A percentile compares a stretch with the other conserved stretches of the same genome.
Conservation (phyloP, 2,888 invertebrate genomes). For the Germaria angustata region DNA sequence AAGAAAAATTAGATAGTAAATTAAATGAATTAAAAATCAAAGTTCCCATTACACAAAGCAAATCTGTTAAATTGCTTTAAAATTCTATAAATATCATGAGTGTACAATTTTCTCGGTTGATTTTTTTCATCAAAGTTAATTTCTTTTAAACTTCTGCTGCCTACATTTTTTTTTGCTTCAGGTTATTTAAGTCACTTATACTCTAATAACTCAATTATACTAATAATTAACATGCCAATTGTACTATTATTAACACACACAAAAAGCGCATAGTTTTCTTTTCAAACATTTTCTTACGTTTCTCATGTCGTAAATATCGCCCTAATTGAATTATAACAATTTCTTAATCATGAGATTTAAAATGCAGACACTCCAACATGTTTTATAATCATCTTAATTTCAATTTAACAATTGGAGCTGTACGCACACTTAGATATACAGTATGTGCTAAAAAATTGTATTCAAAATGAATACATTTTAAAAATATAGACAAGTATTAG, state of each 20-base stretch:
- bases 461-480: background rate
- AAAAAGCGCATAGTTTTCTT: background rate
- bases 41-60: background rate
- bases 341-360: conserved; percentile 59
- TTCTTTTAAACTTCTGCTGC: no score
- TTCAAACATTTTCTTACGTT: background rate
- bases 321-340: conserved; percentile 64
- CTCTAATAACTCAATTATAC: no score
- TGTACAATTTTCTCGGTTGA: no score
- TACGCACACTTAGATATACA: background rate
- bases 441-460: background rate
- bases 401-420: background rate
- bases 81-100: background rate
- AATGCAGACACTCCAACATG: conserved; percentile 32
- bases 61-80: background rate
- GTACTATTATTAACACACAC: background rate
- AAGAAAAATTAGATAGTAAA: background rate
- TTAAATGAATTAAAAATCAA: background rate
- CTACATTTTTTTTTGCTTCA: no score
- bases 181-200: background rate
- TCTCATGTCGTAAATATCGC: conserved; percentile 26
- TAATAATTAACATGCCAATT: conserved; percentile 10
- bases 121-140: no score
- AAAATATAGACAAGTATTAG: background rate
- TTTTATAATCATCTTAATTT: conserved; percentile 18